A percentile compares a stretch with the other conserved stretches of the same genome.
Evolutionary conservation across 2,113 vertebrate genomes (phyloP).

Genomic region (Xenopus tropicalis): DNA sequence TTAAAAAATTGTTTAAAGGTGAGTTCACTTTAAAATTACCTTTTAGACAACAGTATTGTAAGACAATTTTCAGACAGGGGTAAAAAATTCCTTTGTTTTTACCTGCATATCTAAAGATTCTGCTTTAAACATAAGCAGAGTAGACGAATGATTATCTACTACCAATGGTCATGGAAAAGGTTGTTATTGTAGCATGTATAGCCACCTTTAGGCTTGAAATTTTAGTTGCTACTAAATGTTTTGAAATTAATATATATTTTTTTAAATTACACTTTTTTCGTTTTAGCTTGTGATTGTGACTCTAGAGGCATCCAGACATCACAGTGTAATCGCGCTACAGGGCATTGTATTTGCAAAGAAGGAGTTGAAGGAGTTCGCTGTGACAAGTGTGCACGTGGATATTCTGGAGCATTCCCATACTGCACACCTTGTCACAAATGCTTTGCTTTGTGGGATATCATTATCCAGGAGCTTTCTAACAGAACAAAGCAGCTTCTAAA

Average conservation of each 20-base stretch:
- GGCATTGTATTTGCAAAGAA: conserved; percentile 81
- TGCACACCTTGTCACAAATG: conserved; percentile 90
- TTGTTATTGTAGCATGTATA: too few relatives aligned
- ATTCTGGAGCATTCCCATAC: conserved; percentile 81
- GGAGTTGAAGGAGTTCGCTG: conserved; percentile 81
- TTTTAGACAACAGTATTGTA: too few relatives aligned
- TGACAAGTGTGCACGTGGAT: conserved; percentile 84
- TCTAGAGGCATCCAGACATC: conserved; percentile 72
- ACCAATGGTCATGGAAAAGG: too few relatives aligned
- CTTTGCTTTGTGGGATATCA: conserved; percentile 84
- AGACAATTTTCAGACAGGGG: not conserved
- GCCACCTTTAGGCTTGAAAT: too few relatives aligned
- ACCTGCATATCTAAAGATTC: too few relatives aligned
- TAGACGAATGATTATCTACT: too few relatives aligned
- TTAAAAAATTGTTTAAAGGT: not conserved
- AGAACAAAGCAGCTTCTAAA: conserved; percentile 84
- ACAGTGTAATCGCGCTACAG: conserved; percentile 79
- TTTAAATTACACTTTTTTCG: not conserved
- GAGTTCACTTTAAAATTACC: not conserved
- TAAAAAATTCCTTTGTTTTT: too few relatives aligned
- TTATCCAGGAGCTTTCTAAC: conserved; percentile 79
- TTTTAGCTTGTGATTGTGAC: conserved; percentile 89
- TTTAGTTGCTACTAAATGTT: too few relatives aligned
- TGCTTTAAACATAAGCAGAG: too few relatives aligned
- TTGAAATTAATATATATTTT: not conserved